Conservation (phyloP, 2,113 vertebrate genomes). For the Datnioides undecimradiatus region DNA sequence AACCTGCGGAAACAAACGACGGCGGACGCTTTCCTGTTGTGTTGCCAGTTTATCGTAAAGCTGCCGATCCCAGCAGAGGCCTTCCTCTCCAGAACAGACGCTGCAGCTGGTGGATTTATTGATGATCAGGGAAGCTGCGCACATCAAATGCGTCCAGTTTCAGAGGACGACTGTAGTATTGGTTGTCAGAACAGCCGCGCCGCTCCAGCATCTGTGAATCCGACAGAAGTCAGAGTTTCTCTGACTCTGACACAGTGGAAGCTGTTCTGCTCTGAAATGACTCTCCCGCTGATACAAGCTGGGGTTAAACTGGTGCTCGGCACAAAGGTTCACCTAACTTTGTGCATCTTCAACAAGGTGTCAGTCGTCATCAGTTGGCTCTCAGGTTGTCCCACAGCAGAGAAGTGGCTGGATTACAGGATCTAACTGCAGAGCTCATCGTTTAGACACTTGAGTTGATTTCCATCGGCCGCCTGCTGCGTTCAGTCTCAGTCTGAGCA, state of each 20-base stretch:
- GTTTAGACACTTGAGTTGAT: no score
- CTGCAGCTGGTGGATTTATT: neutral
- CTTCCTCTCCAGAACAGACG: neutral
- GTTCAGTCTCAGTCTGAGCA: no score
- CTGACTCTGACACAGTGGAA: neutral
- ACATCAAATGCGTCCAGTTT: neutral
- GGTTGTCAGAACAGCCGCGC: neutral
- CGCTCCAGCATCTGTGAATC: neutral
- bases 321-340: no score
- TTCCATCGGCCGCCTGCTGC: no score
- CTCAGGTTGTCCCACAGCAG: no score
- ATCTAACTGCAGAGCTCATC: no score
- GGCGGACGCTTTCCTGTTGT: neutral
- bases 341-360: no score
- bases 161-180: neutral
- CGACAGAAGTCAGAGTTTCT: neutral
- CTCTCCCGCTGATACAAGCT: neutral
- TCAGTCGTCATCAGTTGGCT: no score
- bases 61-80: neutral
- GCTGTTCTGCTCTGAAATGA: neutral
- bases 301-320: no score
- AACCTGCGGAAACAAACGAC: neutral
- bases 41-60: conserved; percentile 11
- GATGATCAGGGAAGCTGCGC: neutral
- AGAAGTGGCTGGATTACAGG: no score